Percentiles rank a stretch among this genome's conserved stretches.
Evolutionary conservation across 2,888 invertebrate genomes (phyloP).

Genomic region (Dryococelus australis): DNA sequence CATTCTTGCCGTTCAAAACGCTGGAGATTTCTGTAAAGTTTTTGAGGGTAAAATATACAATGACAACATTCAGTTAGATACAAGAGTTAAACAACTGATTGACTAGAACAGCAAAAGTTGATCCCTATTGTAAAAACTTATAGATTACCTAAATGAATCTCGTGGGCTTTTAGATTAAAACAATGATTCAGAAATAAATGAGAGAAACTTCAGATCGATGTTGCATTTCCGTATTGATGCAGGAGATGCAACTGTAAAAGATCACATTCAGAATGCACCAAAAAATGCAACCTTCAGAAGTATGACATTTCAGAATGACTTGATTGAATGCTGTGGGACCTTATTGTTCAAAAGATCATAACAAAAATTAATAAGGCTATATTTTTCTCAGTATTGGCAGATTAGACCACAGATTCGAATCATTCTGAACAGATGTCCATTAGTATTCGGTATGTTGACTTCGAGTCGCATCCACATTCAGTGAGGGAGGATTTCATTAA

Average conservation of each 20-base stretch:
- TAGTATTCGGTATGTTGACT: conserved; percentile 26
- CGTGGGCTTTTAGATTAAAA: neutral
- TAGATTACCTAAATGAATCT: neutral
- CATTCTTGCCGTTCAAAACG: neutral
- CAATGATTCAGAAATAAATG: neutral
- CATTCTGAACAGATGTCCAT: conserved; percentile 23
- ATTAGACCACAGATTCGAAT: conserved; percentile 9
- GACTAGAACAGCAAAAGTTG: conserved; percentile 13
- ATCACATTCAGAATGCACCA: neutral
- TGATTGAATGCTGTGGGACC: conserved; percentile 20
- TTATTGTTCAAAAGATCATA: neutral
- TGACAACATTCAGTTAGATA: conserved; percentile 27
- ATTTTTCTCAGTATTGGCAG: conserved; percentile 27
- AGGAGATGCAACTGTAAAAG: too few species aligned
- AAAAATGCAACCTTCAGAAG: conserved; percentile 6
- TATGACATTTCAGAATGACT: conserved; percentile 22
- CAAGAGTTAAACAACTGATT: conserved; percentile 24
- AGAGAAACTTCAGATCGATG: conserved; percentile 21
- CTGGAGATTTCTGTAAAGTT: neutral
- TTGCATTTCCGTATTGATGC: too few species aligned
- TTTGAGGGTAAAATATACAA: conserved; percentile 17
- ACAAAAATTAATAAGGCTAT: neutral
- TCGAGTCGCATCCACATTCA: neutral
- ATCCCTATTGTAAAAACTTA: neutral
- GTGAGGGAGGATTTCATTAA: conserved; percentile 18